Evolutionary conservation across 2,888 invertebrate genomes (phyloP).

Genomic region (Chymomyza amoena): DNA sequence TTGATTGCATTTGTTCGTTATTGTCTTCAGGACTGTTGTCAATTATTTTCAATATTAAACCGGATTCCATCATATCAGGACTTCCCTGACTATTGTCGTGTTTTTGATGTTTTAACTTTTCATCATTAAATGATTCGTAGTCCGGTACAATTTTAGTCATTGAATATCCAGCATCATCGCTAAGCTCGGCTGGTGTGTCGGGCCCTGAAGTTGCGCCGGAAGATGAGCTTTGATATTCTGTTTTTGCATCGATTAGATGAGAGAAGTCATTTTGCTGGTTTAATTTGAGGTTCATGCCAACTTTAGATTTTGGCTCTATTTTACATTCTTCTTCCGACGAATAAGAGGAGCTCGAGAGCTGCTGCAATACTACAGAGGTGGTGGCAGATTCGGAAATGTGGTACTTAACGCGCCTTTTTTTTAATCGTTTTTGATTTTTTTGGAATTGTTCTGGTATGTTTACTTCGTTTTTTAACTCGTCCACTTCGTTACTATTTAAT

Average conservation of each 20-base stretch:
- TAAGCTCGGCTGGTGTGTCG: conserved; percentile 87
- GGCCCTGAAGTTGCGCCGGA: conserved; percentile 94
- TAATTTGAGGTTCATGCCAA: not conserved
- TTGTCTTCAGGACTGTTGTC: not conserved
- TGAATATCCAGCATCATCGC: conserved; percentile 80
- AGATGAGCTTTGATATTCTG: conserved; percentile 80
- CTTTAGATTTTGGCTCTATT: not conserved
- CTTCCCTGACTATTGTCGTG: not conserved
- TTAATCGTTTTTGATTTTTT: conserved; percentile 54
- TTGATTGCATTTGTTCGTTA: not conserved
- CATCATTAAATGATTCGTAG: conserved; percentile 29
- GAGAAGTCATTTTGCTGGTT: not conserved
- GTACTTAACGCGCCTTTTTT: conserved; percentile 50
- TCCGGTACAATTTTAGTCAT: conserved; percentile 22
- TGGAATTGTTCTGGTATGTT: conserved; percentile 28
- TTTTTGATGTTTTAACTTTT: not conserved
- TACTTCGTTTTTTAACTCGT: not conserved
- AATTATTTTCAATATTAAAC: not conserved
- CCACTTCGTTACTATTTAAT: not conserved
- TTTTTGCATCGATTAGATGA: not conserved
- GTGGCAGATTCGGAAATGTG: conserved; percentile 10
- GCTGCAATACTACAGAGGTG: conserved; percentile 38
- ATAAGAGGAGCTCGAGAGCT: conserved; percentile 75
- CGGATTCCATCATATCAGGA: not conserved
- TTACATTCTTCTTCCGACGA: conserved; percentile 79